phyloP scores from a whole-genome alignment of 2,888 invertebrate species.

The Oscheius onirici region DNA sequence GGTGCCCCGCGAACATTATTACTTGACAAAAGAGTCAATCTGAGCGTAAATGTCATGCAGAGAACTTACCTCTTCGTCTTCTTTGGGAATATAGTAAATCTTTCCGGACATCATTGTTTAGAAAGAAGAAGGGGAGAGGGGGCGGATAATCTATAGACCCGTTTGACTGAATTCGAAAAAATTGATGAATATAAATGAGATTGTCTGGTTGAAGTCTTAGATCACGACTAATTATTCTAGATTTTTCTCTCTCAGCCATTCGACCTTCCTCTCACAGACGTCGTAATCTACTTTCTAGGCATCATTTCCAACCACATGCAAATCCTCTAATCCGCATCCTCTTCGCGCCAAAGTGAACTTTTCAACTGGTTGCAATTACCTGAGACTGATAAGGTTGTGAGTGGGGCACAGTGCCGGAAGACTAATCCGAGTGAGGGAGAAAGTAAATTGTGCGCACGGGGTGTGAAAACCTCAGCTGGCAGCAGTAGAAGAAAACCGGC shows the following conservation, averaged over 20 bases:
- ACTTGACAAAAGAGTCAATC: not conserved
- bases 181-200: not conserved
- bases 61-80: not conserved
- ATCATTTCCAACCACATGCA: too few species aligned
- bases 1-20: constrained; percentile 1
- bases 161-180: not conserved
- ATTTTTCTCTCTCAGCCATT: too few species aligned
- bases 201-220: not conserved
- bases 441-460: not conserved
- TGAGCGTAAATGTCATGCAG: too few species aligned
- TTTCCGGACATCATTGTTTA: not conserved
- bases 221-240: too few species aligned
- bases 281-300: too few species aligned
- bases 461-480: constrained; percentile 1
- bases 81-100: not conserved
- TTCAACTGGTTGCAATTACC: too few species aligned
- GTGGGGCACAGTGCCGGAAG: too few species aligned
- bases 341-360: too few species aligned
- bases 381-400: too few species aligned
- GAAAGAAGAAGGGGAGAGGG: not conserved
- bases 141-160: not conserved
- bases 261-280: too few species aligned
- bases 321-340: too few species aligned
- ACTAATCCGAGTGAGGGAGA: too few species aligned
- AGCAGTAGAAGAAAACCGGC: not conserved